A percentile compares a stretch with the other conserved stretches of the same genome.
Conservation (phyloP, 2,113 vertebrate genomes). For the Xiphophorus couchianus region DNA sequence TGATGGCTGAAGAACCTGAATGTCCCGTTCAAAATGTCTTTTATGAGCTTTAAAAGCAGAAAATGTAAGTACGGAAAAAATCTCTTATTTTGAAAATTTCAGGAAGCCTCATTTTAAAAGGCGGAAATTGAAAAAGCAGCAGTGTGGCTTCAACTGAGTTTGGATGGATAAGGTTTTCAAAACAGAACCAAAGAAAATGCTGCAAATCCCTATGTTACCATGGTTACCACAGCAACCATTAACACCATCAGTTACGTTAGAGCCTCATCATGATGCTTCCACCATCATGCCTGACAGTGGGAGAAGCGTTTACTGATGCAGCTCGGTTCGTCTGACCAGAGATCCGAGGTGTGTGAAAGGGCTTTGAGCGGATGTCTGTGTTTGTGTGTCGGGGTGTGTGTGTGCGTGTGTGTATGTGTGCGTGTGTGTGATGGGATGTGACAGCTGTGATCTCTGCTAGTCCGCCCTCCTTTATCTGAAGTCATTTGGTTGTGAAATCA, state of each 20-base stretch:
- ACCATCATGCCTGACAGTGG: background rate
- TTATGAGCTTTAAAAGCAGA: too few species aligned
- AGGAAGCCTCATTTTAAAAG: too few species aligned
- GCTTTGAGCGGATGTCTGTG: slow-evolving; percentile 40
- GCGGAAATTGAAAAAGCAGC: too few species aligned
- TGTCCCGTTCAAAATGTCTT: too few species aligned
- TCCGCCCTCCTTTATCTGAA: slow-evolving; percentile 57
- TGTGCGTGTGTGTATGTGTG: slow-evolving; percentile 40
- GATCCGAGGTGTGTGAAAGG: slow-evolving; percentile 14
- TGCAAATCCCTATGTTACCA: too few species aligned
- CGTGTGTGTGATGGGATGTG: slow-evolving; percentile 74
- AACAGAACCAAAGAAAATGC: too few species aligned
- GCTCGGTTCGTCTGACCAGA: background rate
- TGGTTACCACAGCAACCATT: too few species aligned
- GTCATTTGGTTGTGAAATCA: slow-evolving; percentile 59
- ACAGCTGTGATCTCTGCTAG: slow-evolving; percentile 73
- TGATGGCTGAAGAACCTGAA: too few species aligned
- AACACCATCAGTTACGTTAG: background rate
- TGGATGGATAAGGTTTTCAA: too few species aligned
- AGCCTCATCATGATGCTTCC: background rate
- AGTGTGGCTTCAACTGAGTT: too few species aligned
- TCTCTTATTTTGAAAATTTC: too few species aligned
- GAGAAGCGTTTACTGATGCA: background rate
- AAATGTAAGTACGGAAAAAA: too few species aligned
- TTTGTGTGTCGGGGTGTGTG: slow-evolving; percentile 50